Conservation (phyloP, 2,888 invertebrate genomes). For the Lasius platythorax region DNA sequence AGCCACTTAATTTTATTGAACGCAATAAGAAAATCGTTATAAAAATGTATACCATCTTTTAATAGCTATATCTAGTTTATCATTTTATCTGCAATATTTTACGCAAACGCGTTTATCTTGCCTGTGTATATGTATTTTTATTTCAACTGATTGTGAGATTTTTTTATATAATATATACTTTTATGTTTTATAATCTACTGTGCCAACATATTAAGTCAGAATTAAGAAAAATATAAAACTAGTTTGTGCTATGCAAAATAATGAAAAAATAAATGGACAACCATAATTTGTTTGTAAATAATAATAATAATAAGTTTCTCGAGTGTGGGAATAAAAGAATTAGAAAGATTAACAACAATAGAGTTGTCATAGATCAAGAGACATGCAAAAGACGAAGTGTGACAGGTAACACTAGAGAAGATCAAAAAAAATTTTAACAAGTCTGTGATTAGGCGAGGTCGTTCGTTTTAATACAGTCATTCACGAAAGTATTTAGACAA, state of each 20-base stretch:
- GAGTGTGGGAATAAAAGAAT: neutral
- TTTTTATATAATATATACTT: neutral
- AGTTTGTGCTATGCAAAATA: neutral
- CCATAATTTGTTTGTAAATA: neutral
- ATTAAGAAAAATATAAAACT: neutral
- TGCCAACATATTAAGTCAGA: neutral
- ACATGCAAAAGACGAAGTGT: neutral
- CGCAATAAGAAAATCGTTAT: neutral
- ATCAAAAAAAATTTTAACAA: conserved; percentile 16
- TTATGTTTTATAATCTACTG: neutral
- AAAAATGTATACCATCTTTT: neutral
- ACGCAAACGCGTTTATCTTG: neutral
- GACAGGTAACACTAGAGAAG: neutral
- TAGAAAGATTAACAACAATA: neutral
- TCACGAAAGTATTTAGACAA: conserved; percentile 3
- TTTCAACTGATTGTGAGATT: neutral
- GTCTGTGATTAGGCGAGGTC: conserved; percentile 51
- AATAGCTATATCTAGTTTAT: neutral
- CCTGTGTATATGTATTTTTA: neutral
- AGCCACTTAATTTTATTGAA: neutral
- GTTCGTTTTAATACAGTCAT: conserved; percentile 16
- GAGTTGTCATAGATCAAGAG: neutral
- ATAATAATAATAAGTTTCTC: conserved; percentile 4
- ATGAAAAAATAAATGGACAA: too few species aligned
- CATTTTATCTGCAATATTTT: neutral